Evolutionary conservation across 2,888 invertebrate genomes (phyloP).

Genomic region (Rambutsinella grinnellia): DNA sequence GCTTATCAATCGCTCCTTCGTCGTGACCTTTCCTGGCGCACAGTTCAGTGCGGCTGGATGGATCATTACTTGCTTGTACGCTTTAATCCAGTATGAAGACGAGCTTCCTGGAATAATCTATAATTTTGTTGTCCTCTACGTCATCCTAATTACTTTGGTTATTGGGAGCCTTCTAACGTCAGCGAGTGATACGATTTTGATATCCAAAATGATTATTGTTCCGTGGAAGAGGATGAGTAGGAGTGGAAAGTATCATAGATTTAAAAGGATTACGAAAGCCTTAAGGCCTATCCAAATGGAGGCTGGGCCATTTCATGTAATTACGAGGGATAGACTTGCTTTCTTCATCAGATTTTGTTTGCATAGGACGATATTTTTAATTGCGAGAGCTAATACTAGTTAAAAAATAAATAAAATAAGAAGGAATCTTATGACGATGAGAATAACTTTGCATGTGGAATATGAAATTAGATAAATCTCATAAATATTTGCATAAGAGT

Average conservation of each 20-base stretch:
- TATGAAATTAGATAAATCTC: neutral
- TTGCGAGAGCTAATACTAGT: slow-evolving; percentile 4
- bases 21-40: neutral
- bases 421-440: no score
- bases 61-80: slow-evolving; percentile 14
- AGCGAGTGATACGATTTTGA: slow-evolving; percentile 9
- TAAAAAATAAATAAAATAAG: no score
- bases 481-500: neutral
- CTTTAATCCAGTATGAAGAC: slow-evolving; percentile 1
- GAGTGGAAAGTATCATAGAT: neutral
- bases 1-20: neutral
- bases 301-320: slow-evolving; percentile 14
- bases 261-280: slow-evolving; percentile 10
- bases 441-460: no score
- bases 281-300: slow-evolving; percentile 6
- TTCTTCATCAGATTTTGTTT: slow-evolving; percentile 30
- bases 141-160: neutral
- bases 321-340: slow-evolving; percentile 9
- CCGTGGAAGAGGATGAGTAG: slow-evolving; percentile 15
- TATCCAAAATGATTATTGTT: slow-evolving; percentile 5
- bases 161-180: slow-evolving; percentile 9
- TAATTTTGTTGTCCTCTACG: slow-evolving; percentile 9
- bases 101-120: neutral
- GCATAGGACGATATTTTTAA: slow-evolving; percentile 27
- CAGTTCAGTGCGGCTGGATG: slow-evolving; percentile 16